phyloP scores from a whole-genome alignment of 2,888 invertebrate genomes.

The Brachylomia viminalis region DNA sequence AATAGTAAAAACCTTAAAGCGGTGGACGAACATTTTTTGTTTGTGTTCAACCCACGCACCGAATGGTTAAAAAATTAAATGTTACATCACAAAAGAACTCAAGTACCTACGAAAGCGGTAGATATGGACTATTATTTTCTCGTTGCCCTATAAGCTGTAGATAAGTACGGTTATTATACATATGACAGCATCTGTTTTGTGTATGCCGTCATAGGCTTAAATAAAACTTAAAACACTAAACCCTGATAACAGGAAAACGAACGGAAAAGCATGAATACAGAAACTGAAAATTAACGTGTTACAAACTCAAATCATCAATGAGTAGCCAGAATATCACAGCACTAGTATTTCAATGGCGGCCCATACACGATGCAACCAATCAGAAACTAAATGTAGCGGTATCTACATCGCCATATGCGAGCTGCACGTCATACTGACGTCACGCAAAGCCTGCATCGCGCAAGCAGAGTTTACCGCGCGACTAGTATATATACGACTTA shows the following conservation, averaged over 20 bases:
- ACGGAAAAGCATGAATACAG: too few species aligned
- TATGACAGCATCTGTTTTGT: conserved; percentile 11
- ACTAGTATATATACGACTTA: too few species aligned
- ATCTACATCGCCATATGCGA: too few species aligned
- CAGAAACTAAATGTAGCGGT: too few species aligned
- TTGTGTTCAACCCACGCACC: conserved; percentile 19
- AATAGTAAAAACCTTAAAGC: background rate
- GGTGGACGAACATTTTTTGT: background rate
- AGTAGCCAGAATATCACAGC: too few species aligned
- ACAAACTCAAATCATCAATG: too few species aligned
- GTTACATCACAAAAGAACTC: conserved; percentile 24
- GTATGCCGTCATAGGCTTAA: background rate
- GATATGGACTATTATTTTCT: conserved; percentile 31
- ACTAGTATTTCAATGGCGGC: too few species aligned
- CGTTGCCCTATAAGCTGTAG: conserved; percentile 22
- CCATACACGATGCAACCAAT: too few species aligned
- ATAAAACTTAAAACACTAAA: conserved; percentile 15
- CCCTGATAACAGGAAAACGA: background rate
- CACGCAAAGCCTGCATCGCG: too few species aligned
- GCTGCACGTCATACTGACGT: too few species aligned
- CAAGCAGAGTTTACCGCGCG: too few species aligned
- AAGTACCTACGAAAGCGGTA: conserved; percentile 4
- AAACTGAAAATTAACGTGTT: too few species aligned
- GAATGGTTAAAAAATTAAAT: conserved; percentile 12
- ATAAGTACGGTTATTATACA: conserved; percentile 15